Percentiles rank a stretch among this genome's conserved stretches.
phyloP scores from a whole-genome alignment of 2,888 invertebrate species.

The Tachina lurida region DNA sequence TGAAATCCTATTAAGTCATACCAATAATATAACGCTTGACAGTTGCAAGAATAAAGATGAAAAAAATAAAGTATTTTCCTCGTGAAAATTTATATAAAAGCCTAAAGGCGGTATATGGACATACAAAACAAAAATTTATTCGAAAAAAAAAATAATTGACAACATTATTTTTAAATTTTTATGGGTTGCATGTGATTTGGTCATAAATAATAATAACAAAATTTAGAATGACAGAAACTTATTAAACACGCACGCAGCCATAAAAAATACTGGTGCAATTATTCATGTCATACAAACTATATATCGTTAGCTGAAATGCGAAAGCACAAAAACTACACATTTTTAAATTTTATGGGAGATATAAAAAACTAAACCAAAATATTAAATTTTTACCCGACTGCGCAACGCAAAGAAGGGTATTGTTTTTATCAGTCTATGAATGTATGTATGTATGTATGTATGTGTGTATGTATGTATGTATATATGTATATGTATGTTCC shows the following conservation, averaged over 20 bases:
- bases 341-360: too few species aligned
- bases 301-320: too few species aligned
- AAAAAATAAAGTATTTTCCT: not conserved
- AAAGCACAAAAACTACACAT: too few species aligned
- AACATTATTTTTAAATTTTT: slow-evolving; percentile 50
- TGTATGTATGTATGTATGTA: too few species aligned
- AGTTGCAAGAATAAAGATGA: slow-evolving; percentile 42
- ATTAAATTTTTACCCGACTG: too few species aligned
- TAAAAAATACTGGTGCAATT: slow-evolving; percentile 54
- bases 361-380: too few species aligned
- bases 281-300: slow-evolving; percentile 30
- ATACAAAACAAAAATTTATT: slow-evolving; percentile 31
- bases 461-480: too few species aligned
- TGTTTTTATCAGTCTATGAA: too few species aligned
- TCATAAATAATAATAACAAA: slow-evolving; percentile 48
- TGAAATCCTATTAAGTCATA: slow-evolving; percentile 21
- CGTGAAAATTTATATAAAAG: not conserved
- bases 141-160: slow-evolving; percentile 44
- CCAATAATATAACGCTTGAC: slow-evolving; percentile 50
- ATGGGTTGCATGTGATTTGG: slow-evolving; percentile 57
- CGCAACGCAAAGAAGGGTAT: too few species aligned
- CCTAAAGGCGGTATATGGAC: slow-evolving; percentile 26
- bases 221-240: slow-evolving; percentile 20
- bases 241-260: slow-evolving; percentile 57
- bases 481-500: too few species aligned